Conservation (phyloP, 1,140 invertebrate species). For the Archivesica marissinica region DNA sequence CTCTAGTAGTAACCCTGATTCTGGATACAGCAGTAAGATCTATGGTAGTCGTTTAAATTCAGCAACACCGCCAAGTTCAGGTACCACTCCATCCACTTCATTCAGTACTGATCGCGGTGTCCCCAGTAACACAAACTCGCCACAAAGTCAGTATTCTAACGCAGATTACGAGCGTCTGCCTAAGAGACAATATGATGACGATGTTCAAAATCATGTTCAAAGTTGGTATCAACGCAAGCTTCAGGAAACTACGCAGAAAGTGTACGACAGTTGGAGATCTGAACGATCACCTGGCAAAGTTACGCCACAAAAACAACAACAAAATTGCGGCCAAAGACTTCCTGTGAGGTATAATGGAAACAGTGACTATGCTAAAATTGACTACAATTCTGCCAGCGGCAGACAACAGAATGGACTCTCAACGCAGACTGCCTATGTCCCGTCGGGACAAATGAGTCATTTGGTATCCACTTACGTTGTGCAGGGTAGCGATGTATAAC, state of each 20-base stretch:
- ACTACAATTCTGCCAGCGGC: slow-evolving; percentile 8
- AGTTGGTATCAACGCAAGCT: slow-evolving; percentile 78
- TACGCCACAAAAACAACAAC: not conserved
- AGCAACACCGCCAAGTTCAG: slow-evolving; percentile 65
- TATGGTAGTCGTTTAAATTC: slow-evolving; percentile 62
- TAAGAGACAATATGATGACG: slow-evolving; percentile 65
- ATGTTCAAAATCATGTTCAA: slow-evolving; percentile 71
- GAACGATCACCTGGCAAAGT: slow-evolving; percentile 28
- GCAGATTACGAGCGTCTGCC: slow-evolving; percentile 61
- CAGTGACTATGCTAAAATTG: slow-evolving; percentile 51
- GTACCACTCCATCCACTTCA: slow-evolving; percentile 78
- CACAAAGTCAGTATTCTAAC: slow-evolving; percentile 66
- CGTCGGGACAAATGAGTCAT: slow-evolving; percentile 25
- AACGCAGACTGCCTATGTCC: not conserved
- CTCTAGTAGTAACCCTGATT: slow-evolving; percentile 82
- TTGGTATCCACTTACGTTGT: slow-evolving; percentile 21
- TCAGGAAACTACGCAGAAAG: slow-evolving; percentile 74
- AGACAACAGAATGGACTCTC: not conserved
- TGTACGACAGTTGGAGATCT: slow-evolving; percentile 55
- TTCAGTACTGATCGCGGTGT: slow-evolving; percentile 79
- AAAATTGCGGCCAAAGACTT: slow-evolving; percentile 24
- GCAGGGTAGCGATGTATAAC: slow-evolving; percentile 78
- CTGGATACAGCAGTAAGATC: slow-evolving; percentile 81
- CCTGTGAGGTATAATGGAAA: slow-evolving; percentile 47
- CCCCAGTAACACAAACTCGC: slow-evolving; percentile 74